Evolutionary conservation across 2,888 invertebrate genomes (phyloP).

Genomic region (Choristoneura rosaceana): DNA sequence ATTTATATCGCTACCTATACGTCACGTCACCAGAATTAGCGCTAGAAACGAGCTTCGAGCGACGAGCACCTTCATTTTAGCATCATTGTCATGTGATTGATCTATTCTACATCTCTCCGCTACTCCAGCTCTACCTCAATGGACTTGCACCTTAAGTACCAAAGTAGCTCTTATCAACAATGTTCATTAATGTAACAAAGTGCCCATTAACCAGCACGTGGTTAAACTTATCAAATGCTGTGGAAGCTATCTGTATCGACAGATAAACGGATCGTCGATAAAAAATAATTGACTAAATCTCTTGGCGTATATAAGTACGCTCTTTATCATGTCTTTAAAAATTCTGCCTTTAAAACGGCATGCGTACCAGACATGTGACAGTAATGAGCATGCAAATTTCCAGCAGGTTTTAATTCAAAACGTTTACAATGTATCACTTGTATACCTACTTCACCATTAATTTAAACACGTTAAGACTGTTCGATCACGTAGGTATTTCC

Average conservation of each 20-base stretch:
- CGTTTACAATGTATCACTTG: background rate
- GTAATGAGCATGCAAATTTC: background rate
- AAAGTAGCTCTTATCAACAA: background rate
- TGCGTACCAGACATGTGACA: too few relatives aligned
- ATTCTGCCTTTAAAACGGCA: background rate
- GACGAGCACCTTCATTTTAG: too few relatives aligned
- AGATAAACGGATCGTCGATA: background rate
- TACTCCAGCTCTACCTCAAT: too few relatives aligned
- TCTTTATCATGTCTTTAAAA: background rate
- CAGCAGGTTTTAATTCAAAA: background rate
- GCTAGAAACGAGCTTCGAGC: too few relatives aligned
- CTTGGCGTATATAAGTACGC: background rate
- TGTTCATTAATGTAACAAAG: background rate
- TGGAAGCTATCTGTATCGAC: conserved; percentile 3
- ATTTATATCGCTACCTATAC: too few relatives aligned
- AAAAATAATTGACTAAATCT: background rate
- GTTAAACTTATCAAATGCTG: background rate
- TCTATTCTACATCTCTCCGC: too few relatives aligned
- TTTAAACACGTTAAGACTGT: background rate
- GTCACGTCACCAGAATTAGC: too few relatives aligned
- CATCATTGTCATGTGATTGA: background rate
- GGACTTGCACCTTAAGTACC: too few relatives aligned
- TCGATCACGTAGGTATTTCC: too few relatives aligned
- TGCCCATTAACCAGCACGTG: background rate
- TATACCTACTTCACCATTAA: background rate